phyloP scores from a whole-genome alignment of 2,888 invertebrate genomes.

The Achlya flavicornis region DNA sequence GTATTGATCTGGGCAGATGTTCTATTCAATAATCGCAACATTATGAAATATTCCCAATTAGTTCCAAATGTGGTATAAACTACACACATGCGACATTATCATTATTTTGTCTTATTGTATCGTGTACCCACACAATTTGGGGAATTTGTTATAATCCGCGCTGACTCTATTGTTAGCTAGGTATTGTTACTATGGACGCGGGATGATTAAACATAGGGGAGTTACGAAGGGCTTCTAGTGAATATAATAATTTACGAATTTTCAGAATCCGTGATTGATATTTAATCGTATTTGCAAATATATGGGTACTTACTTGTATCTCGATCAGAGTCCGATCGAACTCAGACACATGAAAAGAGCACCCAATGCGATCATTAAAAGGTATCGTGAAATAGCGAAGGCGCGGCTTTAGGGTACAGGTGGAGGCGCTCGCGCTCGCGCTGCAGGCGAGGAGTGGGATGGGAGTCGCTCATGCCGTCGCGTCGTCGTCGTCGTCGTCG shows the following conservation, averaged over 20 bases:
- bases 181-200: slow-evolving; percentile 57
- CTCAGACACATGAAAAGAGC: slow-evolving; percentile 31
- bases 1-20: slow-evolving; percentile 68
- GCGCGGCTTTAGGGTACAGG: slow-evolving; percentile 67
- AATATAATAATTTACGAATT: slow-evolving; percentile 63
- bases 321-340: slow-evolving; percentile 25
- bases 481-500: slow-evolving; percentile 27
- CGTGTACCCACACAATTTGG: slow-evolving; percentile 81
- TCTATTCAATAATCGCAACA: slow-evolving; percentile 65
- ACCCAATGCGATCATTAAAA: slow-evolving; percentile 60
- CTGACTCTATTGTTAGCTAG: slow-evolving; percentile 68
- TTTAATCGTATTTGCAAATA: slow-evolving; percentile 50
- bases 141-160: slow-evolving; percentile 81
- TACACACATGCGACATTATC: slow-evolving; percentile 79
- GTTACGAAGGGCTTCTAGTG: slow-evolving; percentile 46
- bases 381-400: slow-evolving; percentile 64
- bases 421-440: slow-evolving; percentile 49
- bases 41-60: slow-evolving; percentile 80
- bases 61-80: slow-evolving; percentile 77
- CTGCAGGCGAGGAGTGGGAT: slow-evolving; percentile 67
- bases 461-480: slow-evolving; percentile 53
- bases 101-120: slow-evolving; percentile 82
- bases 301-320: slow-evolving; percentile 29
- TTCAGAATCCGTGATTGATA: slow-evolving; percentile 55
- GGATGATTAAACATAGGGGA: slow-evolving; percentile 62